Conservation (phyloP, 2,113 vertebrate species). For the Athene cunicularia region DNA sequence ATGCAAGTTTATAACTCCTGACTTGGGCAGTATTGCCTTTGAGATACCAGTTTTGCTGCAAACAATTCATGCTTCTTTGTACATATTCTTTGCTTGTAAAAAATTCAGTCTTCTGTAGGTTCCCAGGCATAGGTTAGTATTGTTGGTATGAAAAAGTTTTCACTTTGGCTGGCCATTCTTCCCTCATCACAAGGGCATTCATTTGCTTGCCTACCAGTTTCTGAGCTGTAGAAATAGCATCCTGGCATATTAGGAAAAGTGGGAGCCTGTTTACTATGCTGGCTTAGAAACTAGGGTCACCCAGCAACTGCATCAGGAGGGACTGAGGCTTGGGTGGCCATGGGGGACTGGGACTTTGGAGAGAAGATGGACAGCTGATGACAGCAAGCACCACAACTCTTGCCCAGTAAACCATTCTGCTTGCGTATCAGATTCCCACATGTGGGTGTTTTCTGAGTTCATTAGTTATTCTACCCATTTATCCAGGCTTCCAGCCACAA, state of each 20-base stretch:
- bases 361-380: background rate
- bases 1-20: background rate
- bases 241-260: background rate
- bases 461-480: background rate
- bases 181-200: background rate
- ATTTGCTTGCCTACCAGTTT: background rate
- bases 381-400: background rate
- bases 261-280: background rate
- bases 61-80: background rate
- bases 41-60: background rate
- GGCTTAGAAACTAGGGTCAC: background rate
- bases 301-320: background rate
- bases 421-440: rapidly evolving
- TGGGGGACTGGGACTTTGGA: background rate
- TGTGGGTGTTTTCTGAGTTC: background rate
- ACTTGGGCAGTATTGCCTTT: background rate
- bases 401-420: background rate
- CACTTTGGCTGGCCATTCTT: background rate
- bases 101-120: background rate
- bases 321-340: background rate
- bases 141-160: background rate
- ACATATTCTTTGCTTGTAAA: background rate
- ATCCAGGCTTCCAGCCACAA: background rate
- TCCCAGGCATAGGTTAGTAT: background rate
- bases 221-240: background rate